Base-by-base conservation (phyloP, 1,140 invertebrate genomes). In the Drosophila sp. region DNA sequence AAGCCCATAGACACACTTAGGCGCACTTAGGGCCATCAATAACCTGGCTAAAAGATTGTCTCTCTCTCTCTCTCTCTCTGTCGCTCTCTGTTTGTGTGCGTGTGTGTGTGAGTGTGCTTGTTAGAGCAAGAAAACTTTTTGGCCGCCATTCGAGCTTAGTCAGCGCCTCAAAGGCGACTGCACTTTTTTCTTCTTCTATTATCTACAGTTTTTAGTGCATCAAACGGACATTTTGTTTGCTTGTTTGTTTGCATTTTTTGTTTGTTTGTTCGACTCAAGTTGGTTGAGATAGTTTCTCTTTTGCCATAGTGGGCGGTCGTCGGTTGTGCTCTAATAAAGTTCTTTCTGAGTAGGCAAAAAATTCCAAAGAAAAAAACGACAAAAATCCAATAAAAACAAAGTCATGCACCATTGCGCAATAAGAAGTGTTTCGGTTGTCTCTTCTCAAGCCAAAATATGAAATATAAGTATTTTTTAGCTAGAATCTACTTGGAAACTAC, bases 151-250 rank as follows among this genome's bases (percentile, higher is more conserved):
- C 65, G 54, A 32, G 70, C 47, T 57, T 32, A 56, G 54, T 35
- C 62, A 57, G 47, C 72, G 79, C 63, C 79, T 66, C 57, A 73
- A 65, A 70, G 79, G 63, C 79, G 79, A 64, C 80, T 64, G 62
- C 35, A 67, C 5, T 61, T 79, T 75, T 70, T 74, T 71, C 62
- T 74, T 38, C 11, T 38, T 47, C 54, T 55, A 62, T 70, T 73
- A 80, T 50, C 64, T 50, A 27, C 35, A 65, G 57, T 44, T 64
- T 79, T 72, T 54, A 62, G 67, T 80, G 73, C 78, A 74, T 77
- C 77, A 66, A 74, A 80, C 70, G 70, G 78, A 58, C 74, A 75
- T 76, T 78, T 70, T 78, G 68, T 70, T 70, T 75, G 70, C 60
- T 67, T 70, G 41, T 17, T 35, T 38, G 32, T 47, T 38, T 17